Percentiles rank a stretch among this genome's conserved stretches.
Evolutionary conservation across 2,888 invertebrate genomes (phyloP).

Genomic region (Ommatoiulus sabulosus): DNA sequence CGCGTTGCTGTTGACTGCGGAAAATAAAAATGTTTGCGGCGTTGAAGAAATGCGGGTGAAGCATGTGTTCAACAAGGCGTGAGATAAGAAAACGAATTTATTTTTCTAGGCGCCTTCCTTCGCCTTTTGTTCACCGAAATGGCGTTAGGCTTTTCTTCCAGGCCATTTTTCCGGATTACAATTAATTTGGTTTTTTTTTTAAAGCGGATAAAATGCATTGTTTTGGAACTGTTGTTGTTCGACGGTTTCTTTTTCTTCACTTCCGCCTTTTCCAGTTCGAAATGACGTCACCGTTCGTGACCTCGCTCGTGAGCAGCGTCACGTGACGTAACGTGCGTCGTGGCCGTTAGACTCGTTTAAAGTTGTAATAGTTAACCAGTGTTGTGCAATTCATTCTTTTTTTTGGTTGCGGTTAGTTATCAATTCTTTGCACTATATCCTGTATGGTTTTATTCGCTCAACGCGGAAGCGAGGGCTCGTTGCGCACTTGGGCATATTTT

Average conservation of each 20-base stretch:
- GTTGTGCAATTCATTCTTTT: too few species aligned
- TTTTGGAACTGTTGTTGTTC: background rate
- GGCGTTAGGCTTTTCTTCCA: background rate
- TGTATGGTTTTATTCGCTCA: too few species aligned
- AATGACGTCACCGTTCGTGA: too few species aligned
- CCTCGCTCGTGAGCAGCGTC: too few species aligned
- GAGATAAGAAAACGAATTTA: slow-evolving; percentile 18
- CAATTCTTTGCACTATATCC: too few species aligned
- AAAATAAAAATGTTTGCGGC: background rate
- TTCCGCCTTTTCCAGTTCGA: background rate
- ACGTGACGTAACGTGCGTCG: too few species aligned
- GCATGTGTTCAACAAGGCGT: slow-evolving; percentile 11
- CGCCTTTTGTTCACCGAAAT: background rate
- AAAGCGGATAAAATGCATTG: background rate
- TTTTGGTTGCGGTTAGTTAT: too few species aligned
- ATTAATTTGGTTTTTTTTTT: background rate
- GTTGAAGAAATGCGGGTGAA: background rate
- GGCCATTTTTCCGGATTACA: background rate
- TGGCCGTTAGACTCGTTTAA: too few species aligned
- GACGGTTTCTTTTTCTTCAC: background rate
- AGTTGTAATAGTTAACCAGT: too few species aligned
- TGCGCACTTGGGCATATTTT: too few species aligned
- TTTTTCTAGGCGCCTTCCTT: background rate
- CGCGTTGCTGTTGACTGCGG: background rate
- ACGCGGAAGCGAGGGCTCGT: too few species aligned